phyloP scores from a whole-genome alignment of 2,797 vertebrate species.

The Enteromius treurensis region DNA sequence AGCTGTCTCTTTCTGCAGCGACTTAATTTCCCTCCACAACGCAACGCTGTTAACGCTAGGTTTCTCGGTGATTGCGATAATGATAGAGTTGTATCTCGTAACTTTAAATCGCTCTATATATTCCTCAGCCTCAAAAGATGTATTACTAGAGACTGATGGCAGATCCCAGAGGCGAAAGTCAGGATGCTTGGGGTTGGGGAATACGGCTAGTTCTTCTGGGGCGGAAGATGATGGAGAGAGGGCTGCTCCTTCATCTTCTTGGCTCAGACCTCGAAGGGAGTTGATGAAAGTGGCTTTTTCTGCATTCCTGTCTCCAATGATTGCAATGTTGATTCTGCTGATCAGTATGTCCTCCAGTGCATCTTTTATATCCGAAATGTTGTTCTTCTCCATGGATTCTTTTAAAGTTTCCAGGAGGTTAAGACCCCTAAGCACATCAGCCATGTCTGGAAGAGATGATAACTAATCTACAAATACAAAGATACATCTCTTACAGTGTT shows the following conservation, averaged over 20 bases:
- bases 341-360: conserved; percentile 77
- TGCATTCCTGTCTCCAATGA: conserved; percentile 66
- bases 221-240: conserved; percentile 45
- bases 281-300: conserved; percentile 74
- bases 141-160: conserved; percentile 61
- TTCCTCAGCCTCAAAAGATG: conserved; percentile 65
- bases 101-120: conserved; percentile 72
- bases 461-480: neutral
- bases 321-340: conserved; percentile 74
- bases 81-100: conserved; percentile 70
- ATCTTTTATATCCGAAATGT: conserved; percentile 75
- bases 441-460: conserved; percentile 65
- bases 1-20: conserved; percentile 65
- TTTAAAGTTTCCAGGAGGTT: conserved; percentile 76
- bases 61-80: conserved; percentile 67
- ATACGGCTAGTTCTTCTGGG: conserved; percentile 66
- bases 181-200: conserved; percentile 71
- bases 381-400: conserved; percentile 75
- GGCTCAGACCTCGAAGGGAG: conserved; percentile 70
- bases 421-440: conserved; percentile 71
- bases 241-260: conserved; percentile 68
- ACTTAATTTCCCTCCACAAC: conserved; percentile 69
- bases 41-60: conserved; percentile 60
- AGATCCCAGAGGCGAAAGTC: conserved; percentile 78
- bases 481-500: neutral